These are phyloP conservation scores for Agriopis aurantiaria DNA, from an alignment of 2,888 invertebrate species.

Conservation along the genomic window DNA sequence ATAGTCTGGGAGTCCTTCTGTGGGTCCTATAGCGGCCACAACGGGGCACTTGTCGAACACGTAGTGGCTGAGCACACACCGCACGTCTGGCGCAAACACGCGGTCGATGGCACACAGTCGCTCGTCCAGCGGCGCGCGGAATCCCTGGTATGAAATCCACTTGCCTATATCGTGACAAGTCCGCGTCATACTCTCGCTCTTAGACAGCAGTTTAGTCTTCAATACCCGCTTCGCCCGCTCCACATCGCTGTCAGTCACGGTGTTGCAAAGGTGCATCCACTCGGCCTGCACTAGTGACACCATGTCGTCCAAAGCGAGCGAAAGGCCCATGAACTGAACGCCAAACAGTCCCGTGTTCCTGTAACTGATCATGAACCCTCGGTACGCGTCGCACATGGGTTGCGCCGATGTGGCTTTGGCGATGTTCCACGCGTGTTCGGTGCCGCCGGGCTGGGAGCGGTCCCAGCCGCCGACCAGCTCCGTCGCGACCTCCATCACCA, in stretches of 20 bases:
- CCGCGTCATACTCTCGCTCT: slow-evolving; percentile 94
- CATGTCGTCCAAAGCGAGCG: slow-evolving; percentile 89
- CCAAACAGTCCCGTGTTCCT: slow-evolving; percentile 99
- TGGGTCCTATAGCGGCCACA: slow-evolving; percentile 95
- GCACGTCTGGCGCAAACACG: slow-evolving; percentile 90
- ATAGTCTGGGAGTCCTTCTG: slow-evolving; percentile 95
- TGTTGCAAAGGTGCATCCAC: slow-evolving; percentile 94
- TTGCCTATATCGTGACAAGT: slow-evolving; percentile 98
- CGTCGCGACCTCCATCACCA: slow-evolving; percentile 97
- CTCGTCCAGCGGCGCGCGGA: slow-evolving; percentile 94
- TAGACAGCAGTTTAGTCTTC: slow-evolving; percentile 95
- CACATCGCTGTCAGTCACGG: slow-evolving; percentile 94
- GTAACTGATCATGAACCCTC: slow-evolving; percentile 98
- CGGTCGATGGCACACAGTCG: slow-evolving; percentile 94
- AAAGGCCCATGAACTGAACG: slow-evolving; percentile 92
- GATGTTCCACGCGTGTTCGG: slow-evolving; percentile 92
- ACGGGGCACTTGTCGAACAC: slow-evolving; percentile 97
- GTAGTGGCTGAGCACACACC: slow-evolving; percentile 91
- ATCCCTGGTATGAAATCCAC: slow-evolving; percentile 96
- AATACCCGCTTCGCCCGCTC: slow-evolving; percentile 95
- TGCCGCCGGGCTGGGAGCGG: slow-evolving; percentile 94
- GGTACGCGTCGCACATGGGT: slow-evolving; percentile 94
- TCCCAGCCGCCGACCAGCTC: slow-evolving; percentile 97
- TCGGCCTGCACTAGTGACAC: slow-evolving; percentile 90
- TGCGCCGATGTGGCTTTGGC: slow-evolving; percentile 90